phyloP scores from a whole-genome alignment of 2,888 invertebrate genomes.

The Lasioglossum vierecki region DNA sequence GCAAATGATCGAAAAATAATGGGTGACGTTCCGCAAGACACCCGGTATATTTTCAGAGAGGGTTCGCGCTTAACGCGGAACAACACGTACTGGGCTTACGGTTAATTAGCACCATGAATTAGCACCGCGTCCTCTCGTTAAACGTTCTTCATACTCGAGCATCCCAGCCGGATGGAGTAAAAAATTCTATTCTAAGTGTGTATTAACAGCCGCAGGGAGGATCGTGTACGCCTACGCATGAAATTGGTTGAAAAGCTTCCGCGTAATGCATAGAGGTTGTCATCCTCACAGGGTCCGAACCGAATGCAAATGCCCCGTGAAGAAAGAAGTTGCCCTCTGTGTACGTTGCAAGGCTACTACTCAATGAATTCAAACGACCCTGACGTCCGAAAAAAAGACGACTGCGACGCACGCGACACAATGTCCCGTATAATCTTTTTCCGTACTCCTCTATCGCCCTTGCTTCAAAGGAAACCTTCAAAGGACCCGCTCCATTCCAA shows the following conservation, averaged over 20 bases:
- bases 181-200: slow-evolving; percentile 37
- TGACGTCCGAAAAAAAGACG: neutral
- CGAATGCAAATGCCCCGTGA: slow-evolving; percentile 32
- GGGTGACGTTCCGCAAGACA: neutral
- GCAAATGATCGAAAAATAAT: neutral
- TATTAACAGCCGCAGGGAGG: slow-evolving; percentile 8
- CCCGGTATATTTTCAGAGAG: neutral
- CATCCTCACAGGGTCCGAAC: slow-evolving; percentile 21
- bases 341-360: neutral
- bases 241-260: slow-evolving; percentile 26
- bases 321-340: slow-evolving; percentile 11
- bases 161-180: slow-evolving; percentile 40
- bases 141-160: slow-evolving; percentile 52
- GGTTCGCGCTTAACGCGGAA: slow-evolving; percentile 21
- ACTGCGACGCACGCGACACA: neutral
- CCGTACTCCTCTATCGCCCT: neutral
- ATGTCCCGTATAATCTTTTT: slow-evolving; percentile 5
- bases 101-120: slow-evolving; percentile 42
- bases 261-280: neutral
- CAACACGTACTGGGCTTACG: slow-evolving; percentile 13
- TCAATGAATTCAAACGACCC: slow-evolving; percentile 22
- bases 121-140: slow-evolving; percentile 41
- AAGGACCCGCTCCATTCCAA: neutral
- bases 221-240: neutral
- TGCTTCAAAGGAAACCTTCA: neutral